phyloP scores from a whole-genome alignment of 2,888 invertebrate species.

The Choreutis nemorana region DNA sequence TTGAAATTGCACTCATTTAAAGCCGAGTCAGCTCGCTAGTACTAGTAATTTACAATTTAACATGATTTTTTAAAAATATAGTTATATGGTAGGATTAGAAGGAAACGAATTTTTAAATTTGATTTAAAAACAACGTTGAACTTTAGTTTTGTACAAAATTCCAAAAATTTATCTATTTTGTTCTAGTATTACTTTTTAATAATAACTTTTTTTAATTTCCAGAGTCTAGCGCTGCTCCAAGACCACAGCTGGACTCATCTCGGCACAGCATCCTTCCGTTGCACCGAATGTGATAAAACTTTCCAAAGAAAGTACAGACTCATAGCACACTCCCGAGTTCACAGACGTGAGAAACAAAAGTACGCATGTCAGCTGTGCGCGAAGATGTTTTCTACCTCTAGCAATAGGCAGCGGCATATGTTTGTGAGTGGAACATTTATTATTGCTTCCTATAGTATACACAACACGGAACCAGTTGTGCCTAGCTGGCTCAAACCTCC shows the following conservation, averaged over 20 bases:
- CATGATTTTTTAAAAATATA: too few relatives aligned
- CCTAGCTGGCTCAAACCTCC: too few relatives aligned
- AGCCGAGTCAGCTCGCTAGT: too few relatives aligned
- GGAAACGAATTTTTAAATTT: too few relatives aligned
- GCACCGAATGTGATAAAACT: slow-evolving; percentile 3
- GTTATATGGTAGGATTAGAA: too few relatives aligned
- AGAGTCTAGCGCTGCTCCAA: not conserved
- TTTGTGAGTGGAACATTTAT: slow-evolving; percentile 4
- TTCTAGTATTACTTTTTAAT: too few relatives aligned
- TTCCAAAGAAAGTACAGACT: slow-evolving; percentile 7
- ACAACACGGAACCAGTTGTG: not conserved
- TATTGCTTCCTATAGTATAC: not conserved
- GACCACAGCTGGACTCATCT: slow-evolving; percentile 6
- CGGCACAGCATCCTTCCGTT: slow-evolving; percentile 1
- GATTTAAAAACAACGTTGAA: too few relatives aligned
- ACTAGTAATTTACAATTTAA: too few relatives aligned
- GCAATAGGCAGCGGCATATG: slow-evolving; percentile 7
- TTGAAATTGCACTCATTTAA: too few relatives aligned
- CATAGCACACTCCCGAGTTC: slow-evolving; percentile 4
- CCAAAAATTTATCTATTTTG: too few relatives aligned
- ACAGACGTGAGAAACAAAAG: slow-evolving; percentile 1
- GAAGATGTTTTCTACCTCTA: slow-evolving; percentile 3
- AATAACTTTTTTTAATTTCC: too few relatives aligned
- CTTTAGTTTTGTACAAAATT: too few relatives aligned
- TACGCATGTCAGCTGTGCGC: slow-evolving; percentile 5